phyloP scores from a whole-genome alignment of 2,113 vertebrate species.

The Macrotis lagotis region DNA sequence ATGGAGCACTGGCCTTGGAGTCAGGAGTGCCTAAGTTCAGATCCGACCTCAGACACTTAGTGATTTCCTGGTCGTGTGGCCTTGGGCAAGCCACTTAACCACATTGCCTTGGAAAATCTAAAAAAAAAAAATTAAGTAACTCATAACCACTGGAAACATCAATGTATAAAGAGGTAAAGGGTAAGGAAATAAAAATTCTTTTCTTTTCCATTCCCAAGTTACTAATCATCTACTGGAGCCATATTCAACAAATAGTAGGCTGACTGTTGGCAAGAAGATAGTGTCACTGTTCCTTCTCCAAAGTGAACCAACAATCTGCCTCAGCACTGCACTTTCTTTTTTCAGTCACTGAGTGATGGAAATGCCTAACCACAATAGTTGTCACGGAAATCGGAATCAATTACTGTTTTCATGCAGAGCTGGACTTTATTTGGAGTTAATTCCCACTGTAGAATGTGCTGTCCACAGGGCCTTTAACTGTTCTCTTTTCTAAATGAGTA shows the following conservation, averaged over 20 bases:
- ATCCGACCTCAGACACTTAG: no score
- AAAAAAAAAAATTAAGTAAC: no score
- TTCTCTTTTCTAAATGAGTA: constrained; percentile 1
- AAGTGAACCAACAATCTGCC: constrained; percentile 1
- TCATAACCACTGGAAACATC: not conserved
- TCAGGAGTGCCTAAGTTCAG: no score
- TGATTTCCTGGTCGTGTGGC: no score
- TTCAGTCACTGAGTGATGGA: not conserved
- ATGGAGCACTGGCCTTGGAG: no score
- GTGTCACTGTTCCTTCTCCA: not conserved
- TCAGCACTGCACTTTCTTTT: constrained; percentile 3
- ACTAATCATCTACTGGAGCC: not conserved
- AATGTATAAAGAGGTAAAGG: not conserved
- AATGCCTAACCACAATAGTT: constrained; percentile 1
- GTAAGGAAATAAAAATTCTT: not conserved
- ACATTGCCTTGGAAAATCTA: no score
- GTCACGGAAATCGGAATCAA: not conserved
- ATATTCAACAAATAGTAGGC: not conserved
- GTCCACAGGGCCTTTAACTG: not conserved
- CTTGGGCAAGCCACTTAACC: no score
- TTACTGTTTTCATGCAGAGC: constrained; percentile 44
- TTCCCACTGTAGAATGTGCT: constrained; percentile 29
- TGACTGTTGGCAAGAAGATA: not conserved
- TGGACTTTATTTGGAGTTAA: constrained; percentile 48
- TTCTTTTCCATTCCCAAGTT: not conserved